These are phyloP conservation scores for Cebidichthys violaceus DNA, from an alignment of 2,113 vertebrate genomes.

Conservation along the genomic window DNA sequence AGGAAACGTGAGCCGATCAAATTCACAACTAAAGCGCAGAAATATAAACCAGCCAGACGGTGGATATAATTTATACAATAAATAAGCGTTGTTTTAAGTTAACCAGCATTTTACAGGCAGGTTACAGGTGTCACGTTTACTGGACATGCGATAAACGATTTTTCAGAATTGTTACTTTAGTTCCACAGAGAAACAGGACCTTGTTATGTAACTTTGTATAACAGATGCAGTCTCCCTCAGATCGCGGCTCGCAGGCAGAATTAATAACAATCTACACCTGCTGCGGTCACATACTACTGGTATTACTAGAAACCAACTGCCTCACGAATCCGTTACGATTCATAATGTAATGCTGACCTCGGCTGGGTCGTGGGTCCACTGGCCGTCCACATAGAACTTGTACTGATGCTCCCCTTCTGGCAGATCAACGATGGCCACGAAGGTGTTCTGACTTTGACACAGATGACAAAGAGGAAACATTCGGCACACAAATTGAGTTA, in stretches of 20 bases:
- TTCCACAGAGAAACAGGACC: not conserved
- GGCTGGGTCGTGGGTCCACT: slow-evolving; percentile 96
- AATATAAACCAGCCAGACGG: not conserved
- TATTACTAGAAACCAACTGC: too few relatives aligned
- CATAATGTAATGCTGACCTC: slow-evolving; percentile 84
- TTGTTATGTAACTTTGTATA: not conserved
- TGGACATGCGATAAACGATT: not conserved
- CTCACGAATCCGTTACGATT: not conserved
- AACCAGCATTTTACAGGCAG: too few relatives aligned
- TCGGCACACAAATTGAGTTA: not conserved
- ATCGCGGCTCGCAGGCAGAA: not conserved
- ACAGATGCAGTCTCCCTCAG: not conserved
- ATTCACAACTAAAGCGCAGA: not conserved
- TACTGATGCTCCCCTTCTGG: slow-evolving; percentile 99
- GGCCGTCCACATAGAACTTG: slow-evolving; percentile 98
- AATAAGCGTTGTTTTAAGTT: too few relatives aligned
- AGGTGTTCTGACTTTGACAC: slow-evolving; percentile 94
- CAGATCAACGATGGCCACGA: slow-evolving; percentile 96
- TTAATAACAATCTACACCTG: not conserved
- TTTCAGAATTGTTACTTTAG: too few relatives aligned
- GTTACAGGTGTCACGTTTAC: not conserved
- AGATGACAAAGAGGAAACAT: slow-evolving; percentile 49
- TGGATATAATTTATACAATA: not conserved
- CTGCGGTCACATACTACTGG: not conserved
- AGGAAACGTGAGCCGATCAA: not conserved